Evolutionary conservation across 1,140 invertebrate genomes (phyloP).

Genomic region (Drosophila parabipectinata): DNA sequence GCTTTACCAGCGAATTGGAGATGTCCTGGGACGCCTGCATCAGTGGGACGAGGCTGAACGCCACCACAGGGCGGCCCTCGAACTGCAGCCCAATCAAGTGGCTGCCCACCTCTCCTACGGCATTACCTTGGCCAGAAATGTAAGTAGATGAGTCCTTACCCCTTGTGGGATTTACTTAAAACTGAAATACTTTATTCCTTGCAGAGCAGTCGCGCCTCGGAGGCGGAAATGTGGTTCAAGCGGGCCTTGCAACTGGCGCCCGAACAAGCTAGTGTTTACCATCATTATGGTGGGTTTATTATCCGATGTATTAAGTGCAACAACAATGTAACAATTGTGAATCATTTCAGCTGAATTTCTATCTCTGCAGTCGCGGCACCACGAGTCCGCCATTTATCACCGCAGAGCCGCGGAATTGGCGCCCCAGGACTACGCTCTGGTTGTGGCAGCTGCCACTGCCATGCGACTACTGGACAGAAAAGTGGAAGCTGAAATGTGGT

Average conservation of each 20-base stretch:
- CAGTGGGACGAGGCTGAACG: slow-evolving; percentile 92
- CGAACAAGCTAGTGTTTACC: slow-evolving; percentile 91
- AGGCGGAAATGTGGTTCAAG: slow-evolving; percentile 95
- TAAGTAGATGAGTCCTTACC: slow-evolving; percentile 85
- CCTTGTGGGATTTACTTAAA: background rate
- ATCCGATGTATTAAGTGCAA: background rate
- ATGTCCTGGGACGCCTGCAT: slow-evolving; percentile 92
- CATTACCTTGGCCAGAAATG: slow-evolving; percentile 94
- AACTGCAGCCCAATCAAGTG: slow-evolving; percentile 92
- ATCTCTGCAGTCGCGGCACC: slow-evolving; percentile 89
- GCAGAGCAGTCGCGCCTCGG: slow-evolving; percentile 91
- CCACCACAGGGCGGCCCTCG: slow-evolving; percentile 92
- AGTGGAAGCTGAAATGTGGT: slow-evolving; percentile 92
- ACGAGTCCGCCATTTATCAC: slow-evolving; percentile 93
- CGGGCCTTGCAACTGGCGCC: slow-evolving; percentile 93
- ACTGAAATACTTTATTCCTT: background rate
- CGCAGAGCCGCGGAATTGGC: slow-evolving; percentile 90
- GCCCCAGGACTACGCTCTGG: slow-evolving; percentile 91
- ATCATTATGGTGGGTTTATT: slow-evolving; percentile 91
- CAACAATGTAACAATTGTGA: too few relatives aligned
- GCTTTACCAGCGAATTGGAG: slow-evolving; percentile 86
- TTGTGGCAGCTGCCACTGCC: slow-evolving; percentile 94
- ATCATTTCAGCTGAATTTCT: slow-evolving; percentile 92
- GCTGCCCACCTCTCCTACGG: slow-evolving; percentile 96
- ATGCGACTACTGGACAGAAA: slow-evolving; percentile 91